Base-by-base conservation (phyloP, 2,113 vertebrate species). In the Thinocorus orbignyianus region DNA sequence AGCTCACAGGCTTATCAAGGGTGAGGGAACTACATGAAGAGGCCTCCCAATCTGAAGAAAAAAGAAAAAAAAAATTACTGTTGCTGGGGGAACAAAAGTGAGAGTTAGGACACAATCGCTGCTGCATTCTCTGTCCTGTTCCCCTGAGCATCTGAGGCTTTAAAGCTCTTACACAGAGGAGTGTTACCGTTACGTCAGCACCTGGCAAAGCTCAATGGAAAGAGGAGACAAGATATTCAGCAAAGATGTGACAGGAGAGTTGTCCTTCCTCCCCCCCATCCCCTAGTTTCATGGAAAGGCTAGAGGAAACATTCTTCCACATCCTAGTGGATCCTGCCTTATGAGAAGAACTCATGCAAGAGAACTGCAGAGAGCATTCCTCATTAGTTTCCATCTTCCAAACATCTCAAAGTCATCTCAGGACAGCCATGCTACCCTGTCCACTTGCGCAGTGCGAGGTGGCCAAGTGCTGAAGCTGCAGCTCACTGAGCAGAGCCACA, bases 381-480 rank as follows among this genome's bases (percentile, higher is more conserved):
- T 81, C 44, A n/a, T 41, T 15, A 1, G 41, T 54, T 65, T 85
- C 68, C 14, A n/a, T 58, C 58, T 83, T 49, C 11, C 7, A 79
- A 79, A 76, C 13, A 72, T 61, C 73, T 41, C 42, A 4, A 3
- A 92, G 92, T 94, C 93, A 93, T 69, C 76, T 94, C 94, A 78
- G 88, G 91, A 90, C 86, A 90, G 64, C 0, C 28, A 28, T 39
- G 60, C 64, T 86, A 31, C 31, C 64, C 94, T 68, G 88, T 78
- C 83, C 77, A 62, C 82, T 94, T 88, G 81, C 13, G 20, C 88
- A 95, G 69, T 37, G 72, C 0, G 0, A 91, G 69, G 57, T 20
- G 55, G 93, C 94, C 95, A 97, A 93, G 46, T 93, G 94, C 96
- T 95, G 93, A 95, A 93, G 69, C 83, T 93, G 95, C 94, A 95